These are phyloP conservation scores for Uria lomvia DNA, from an alignment of 2,113 vertebrate species.

Conservation along the genomic window DNA sequence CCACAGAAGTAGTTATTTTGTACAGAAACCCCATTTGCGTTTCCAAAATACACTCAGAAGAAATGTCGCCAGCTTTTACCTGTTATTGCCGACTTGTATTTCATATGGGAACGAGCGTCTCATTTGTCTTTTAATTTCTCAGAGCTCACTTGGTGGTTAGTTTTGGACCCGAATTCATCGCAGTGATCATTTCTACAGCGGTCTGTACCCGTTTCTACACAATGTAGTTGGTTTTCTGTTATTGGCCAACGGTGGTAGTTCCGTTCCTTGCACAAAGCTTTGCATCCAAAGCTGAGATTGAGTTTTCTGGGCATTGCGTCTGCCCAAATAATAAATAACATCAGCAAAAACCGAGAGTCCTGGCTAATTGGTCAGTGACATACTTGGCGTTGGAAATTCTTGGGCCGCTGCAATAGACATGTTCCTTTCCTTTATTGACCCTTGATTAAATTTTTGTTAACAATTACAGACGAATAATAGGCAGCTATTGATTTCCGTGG, in stretches of 20 bases:
- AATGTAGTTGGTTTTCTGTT: rapidly evolving
- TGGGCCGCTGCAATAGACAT: background rate
- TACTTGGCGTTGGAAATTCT: background rate
- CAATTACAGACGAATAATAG: constrained; percentile 58
- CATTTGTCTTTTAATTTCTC: background rate
- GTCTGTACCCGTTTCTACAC: background rate
- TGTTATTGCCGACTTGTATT: rapidly evolving
- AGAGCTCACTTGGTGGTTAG: background rate
- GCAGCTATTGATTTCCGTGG: constrained; percentile 45
- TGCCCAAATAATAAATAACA: background rate
- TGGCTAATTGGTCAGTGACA: constrained; percentile 2
- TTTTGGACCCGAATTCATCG: background rate
- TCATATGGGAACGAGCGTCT: background rate
- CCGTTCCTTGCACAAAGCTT: background rate
- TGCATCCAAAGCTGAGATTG: background rate
- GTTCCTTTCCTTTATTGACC: constrained; percentile 49
- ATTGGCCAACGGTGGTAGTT: background rate
- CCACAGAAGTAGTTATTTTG: background rate
- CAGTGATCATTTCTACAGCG: background rate
- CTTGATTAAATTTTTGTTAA: constrained; percentile 65
- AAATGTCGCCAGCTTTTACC: background rate
- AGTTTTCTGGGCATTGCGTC: background rate
- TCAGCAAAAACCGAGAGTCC: background rate
- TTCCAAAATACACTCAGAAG: background rate
- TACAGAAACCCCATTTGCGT: background rate